A percentile compares a stretch with the other conserved stretches of the same genome.
Conservation (phyloP, 53 echinoderm and acorn worm genomes). For the Arbacia lixula region DNA sequence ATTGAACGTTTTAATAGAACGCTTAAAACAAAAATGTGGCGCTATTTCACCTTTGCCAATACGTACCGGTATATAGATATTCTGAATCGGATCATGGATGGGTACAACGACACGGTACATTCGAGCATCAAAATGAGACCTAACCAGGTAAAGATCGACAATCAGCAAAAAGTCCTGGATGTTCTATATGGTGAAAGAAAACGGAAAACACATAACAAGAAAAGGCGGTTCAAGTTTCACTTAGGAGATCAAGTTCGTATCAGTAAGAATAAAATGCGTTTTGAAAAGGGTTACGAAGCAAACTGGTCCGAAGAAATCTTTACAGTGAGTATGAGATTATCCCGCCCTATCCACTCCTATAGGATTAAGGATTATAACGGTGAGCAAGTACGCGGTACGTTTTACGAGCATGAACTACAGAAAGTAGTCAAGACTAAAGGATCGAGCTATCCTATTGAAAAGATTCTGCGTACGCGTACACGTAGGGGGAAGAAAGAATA, state of each 20-base stretch:
- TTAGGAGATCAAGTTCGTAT: slow-evolving; percentile 29
- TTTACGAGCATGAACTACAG: slow-evolving; percentile 53
- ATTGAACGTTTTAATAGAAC: slow-evolving; percentile 63
- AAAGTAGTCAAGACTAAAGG: slow-evolving; percentile 46
- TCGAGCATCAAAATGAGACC: slow-evolving; percentile 30
- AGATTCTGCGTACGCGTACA: slow-evolving; percentile 4
- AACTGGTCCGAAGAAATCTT: slow-evolving; percentile 59
- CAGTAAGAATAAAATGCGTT: slow-evolving; percentile 9
- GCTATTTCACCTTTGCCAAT: slow-evolving; percentile 43
- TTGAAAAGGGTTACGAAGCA: slow-evolving; percentile 53
- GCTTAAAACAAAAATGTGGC: slow-evolving; percentile 46
- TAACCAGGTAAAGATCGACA: slow-evolving; percentile 15
- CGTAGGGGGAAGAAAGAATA: not conserved
- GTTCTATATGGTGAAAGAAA: not conserved
- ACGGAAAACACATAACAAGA: not conserved
- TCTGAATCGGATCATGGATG: not conserved
- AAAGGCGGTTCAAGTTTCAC: not conserved
- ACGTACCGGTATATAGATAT: slow-evolving; percentile 35
- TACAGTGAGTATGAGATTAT: slow-evolving; percentile 3
- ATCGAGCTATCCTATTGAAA: slow-evolving; percentile 28
- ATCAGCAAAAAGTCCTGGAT: slow-evolving; percentile 6
- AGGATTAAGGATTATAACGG: slow-evolving; percentile 41
- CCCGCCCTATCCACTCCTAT: slow-evolving; percentile 11
- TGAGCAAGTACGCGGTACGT: slow-evolving; percentile 7
- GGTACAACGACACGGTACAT: slow-evolving; percentile 25